Percentiles rank a stretch among this genome's conserved stretches.
These are phyloP conservation scores for Bradysia coprophila DNA, from an alignment of 1,140 invertebrate genomes.

Conservation along the genomic window DNA sequence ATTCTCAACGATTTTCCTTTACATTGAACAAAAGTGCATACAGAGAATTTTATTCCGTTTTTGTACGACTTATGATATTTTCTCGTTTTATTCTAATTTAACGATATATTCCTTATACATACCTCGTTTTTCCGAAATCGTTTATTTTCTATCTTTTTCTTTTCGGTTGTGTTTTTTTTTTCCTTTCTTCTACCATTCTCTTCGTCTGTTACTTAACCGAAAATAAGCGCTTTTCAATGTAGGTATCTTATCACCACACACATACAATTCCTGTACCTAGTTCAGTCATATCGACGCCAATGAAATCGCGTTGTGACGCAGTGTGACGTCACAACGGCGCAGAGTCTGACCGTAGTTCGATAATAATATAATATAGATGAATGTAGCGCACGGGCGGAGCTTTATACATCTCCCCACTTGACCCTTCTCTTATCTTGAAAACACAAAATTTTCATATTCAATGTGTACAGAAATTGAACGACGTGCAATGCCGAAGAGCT, in stretches of 20 bases:
- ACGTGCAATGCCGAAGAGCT: not conserved
- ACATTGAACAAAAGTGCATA: not conserved
- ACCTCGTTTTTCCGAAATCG: not conserved
- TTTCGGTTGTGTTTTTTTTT: no score
- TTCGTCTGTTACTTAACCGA: no score
- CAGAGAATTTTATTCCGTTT: not conserved
- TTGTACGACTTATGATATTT: not conserved
- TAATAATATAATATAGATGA: not conserved
- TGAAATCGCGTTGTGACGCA: conserved; percentile 3
- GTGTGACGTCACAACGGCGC: conserved; percentile 4
- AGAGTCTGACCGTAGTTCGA: not conserved
- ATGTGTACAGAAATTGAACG: not conserved
- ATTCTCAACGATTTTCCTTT: not conserved
- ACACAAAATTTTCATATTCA: not conserved
- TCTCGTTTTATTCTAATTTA: not conserved
- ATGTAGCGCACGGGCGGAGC: not conserved
- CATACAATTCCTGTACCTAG: not conserved
- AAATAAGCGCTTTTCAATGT: not conserved
- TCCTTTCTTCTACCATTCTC: no score
- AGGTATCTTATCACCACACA: not conserved
- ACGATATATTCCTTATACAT: not conserved
- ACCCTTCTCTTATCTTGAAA: not conserved
- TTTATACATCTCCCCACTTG: not conserved
- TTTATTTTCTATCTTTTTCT: not conserved
- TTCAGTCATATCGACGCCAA: conserved; percentile 4